Percentiles rank a stretch among this genome's conserved stretches.
phyloP scores from a whole-genome alignment of 2,888 invertebrate species.

The Drosophila acutilabella region DNA sequence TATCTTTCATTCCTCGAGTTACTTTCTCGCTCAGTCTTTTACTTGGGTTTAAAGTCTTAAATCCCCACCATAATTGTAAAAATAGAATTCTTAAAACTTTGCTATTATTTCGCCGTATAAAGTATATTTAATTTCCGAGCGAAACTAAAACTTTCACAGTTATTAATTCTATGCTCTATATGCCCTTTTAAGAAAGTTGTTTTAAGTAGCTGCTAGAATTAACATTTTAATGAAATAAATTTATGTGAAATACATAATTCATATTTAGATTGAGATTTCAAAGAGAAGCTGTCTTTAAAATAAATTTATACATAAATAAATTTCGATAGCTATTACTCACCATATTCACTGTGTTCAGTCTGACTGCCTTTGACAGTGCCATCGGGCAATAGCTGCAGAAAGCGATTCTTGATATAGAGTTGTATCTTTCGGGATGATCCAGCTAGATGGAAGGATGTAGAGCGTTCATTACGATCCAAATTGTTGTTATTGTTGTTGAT shows the following conservation, averaged over 20 bases:
- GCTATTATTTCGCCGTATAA: neutral
- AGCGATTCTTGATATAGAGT: conserved; percentile 93
- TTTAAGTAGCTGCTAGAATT: no score
- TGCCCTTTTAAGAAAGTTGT: no score
- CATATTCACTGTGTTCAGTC: conserved; percentile 92
- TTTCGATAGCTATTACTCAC: conserved; percentile 87
- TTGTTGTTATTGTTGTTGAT: conserved; percentile 75
- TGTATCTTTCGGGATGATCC: conserved; percentile 93
- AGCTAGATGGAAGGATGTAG: conserved; percentile 92
- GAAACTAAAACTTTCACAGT: neutral
- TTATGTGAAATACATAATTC: no score
- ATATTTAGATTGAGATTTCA: neutral
- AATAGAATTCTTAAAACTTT: neutral
- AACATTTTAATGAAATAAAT: no score
- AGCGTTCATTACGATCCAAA: conserved; percentile 87
- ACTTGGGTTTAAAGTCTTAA: neutral
- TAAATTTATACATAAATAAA: no score
- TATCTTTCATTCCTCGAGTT: neutral
- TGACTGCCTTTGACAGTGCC: conserved; percentile 94
- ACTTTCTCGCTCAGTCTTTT: neutral
- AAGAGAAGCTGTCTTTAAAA: no score
- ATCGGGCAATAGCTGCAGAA: conserved; percentile 93
- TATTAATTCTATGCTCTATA: no score
- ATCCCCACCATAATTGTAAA: neutral
- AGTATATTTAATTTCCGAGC: neutral